Evolutionary conservation across 2,113 vertebrate species (phyloP).

Genomic region (Seriola aureovittata): DNA sequence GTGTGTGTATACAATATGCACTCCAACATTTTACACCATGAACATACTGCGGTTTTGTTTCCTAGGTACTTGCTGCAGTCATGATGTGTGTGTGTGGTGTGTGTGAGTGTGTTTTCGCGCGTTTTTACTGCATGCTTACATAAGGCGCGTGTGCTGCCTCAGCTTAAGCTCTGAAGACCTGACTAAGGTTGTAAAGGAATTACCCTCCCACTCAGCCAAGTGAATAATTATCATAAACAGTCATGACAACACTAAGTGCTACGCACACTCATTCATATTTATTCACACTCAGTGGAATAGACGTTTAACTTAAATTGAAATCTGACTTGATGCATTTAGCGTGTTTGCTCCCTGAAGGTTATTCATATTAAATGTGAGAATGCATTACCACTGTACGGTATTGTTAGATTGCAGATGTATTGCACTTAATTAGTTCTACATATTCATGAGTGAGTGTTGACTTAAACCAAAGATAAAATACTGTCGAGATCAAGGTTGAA

Average conservation of each 20-base stretch:
- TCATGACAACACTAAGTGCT: background rate
- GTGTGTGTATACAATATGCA: background rate
- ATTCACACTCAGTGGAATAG: constrained; percentile 1
- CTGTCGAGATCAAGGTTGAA: background rate
- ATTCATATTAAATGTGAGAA: constrained; percentile 22
- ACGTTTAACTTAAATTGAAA: constrained; percentile 3
- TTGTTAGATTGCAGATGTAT: background rate
- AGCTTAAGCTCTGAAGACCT: background rate
- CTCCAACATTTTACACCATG: background rate
- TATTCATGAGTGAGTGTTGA: background rate
- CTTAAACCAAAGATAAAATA: background rate
- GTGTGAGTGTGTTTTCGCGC: background rate
- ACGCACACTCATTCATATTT: constrained; percentile 17
- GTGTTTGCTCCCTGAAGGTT: background rate
- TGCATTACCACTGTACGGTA: background rate
- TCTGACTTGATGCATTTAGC: constrained; percentile 3
- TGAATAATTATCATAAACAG: constrained; percentile 21
- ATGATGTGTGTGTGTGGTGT: background rate
- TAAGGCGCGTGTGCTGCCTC: background rate
- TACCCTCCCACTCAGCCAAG: constrained; percentile 8
- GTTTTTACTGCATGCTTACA: background rate
- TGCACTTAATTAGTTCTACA: background rate
- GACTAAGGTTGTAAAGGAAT: constrained; percentile 8
- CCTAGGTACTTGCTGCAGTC: background rate
- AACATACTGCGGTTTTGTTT: background rate